A percentile compares a stretch with the other conserved stretches of the same genome.
Evolutionary conservation across 2,888 invertebrate genomes (phyloP).

Genomic region (Cephus sareptanus): DNA sequence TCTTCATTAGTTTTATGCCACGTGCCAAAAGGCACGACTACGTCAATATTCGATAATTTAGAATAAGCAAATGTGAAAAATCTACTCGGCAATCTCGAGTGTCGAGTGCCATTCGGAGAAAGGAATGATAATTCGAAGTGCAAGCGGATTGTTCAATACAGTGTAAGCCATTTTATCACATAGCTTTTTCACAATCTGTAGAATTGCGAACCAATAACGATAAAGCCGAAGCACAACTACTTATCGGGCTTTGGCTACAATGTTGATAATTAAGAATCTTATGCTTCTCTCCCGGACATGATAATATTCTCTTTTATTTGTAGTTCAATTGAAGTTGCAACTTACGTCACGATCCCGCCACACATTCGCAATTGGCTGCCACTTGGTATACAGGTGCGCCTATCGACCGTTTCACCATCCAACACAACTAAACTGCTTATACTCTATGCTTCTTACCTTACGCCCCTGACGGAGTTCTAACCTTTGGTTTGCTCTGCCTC

Average conservation of each 20-base stretch:
- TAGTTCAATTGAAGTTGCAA: conserved; percentile 18
- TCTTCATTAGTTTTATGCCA: conserved; percentile 4
- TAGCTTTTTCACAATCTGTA: background rate
- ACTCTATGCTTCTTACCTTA: background rate
- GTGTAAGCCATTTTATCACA: background rate
- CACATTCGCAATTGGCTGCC: conserved; percentile 2
- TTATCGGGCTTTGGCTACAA: background rate
- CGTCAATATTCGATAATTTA: background rate
- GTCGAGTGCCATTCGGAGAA: background rate
- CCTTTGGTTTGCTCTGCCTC: background rate
- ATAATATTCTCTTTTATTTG: background rate
- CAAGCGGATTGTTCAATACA: background rate
- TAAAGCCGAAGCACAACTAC: background rate
- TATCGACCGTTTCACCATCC: conserved; percentile 2
- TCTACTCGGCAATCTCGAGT: background rate
- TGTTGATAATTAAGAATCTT: background rate
- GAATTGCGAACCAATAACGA: background rate
- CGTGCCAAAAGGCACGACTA: background rate
- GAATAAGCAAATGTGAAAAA: background rate
- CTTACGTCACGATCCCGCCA: conserved; percentile 25
- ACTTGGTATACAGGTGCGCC: background rate
- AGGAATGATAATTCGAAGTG: background rate
- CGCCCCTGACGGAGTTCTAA: background rate
- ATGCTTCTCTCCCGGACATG: background rate
- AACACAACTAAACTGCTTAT: background rate